Evolutionary conservation across 2,888 invertebrate species (phyloP).

Genomic region (Cheilosia variabilis): DNA sequence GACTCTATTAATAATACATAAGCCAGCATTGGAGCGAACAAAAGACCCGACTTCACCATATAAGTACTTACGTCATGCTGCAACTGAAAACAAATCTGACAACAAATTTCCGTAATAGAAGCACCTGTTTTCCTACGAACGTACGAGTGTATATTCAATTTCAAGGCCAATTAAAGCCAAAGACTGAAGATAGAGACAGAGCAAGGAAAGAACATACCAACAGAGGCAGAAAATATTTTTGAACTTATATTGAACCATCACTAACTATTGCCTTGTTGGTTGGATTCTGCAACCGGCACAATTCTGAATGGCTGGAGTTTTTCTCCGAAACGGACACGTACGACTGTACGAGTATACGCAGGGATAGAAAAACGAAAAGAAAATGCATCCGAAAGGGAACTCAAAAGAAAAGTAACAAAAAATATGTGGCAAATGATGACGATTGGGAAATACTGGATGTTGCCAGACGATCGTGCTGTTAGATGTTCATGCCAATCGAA

Average conservation of each 20-base stretch:
- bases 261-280: no score
- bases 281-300: no score
- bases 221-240: no score
- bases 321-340: no score
- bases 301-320: no score
- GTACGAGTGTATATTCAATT: no score
- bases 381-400: background rate
- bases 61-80: background rate
- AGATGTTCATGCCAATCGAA: background rate
- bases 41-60: background rate
- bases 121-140: background rate
- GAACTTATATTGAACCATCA: no score
- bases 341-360: background rate
- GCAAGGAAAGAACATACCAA: no score
- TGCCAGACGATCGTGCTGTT: conserved; percentile 1
- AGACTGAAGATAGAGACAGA: no score
- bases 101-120: conserved; percentile 25
- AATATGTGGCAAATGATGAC: conserved; percentile 41
- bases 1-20: no score
- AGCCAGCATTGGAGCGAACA: no score
- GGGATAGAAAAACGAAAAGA: background rate
- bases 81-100: background rate
- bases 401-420: conserved; percentile 12
- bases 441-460: conserved; percentile 17
- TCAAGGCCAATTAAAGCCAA: no score